A percentile compares a stretch with the other conserved stretches of the same genome.
phyloP scores from a whole-genome alignment of 2,113 vertebrate species.

The Salvelinus namaycush region DNA sequence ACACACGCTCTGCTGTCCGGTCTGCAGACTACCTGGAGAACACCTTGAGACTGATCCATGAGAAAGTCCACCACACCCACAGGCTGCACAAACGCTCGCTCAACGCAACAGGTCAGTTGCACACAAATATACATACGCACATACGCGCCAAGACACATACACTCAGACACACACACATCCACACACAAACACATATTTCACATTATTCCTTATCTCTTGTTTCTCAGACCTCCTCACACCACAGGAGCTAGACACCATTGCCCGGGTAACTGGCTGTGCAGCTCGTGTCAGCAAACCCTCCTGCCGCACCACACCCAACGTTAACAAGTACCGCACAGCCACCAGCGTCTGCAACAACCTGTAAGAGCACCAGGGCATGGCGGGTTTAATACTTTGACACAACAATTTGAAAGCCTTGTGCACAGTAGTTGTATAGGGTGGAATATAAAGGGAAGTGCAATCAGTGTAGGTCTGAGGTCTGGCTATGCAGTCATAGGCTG shows the following conservation, averaged over 20 bases:
- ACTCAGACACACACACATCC: not conserved
- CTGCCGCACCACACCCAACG: constrained; percentile 48
- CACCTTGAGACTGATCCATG: constrained; percentile 78
- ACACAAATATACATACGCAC: not conserved
- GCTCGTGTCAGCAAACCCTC: constrained; percentile 60
- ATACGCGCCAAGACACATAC: too few species aligned
- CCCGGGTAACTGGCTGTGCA: constrained; percentile 75
- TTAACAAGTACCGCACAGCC: constrained; percentile 72
- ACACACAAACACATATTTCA: too few species aligned
- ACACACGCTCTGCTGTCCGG: constrained; percentile 67
- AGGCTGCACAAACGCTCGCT: constrained; percentile 67
- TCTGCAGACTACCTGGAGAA: constrained; percentile 84
- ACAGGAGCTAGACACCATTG: constrained; percentile 70
- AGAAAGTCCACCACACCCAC: constrained; percentile 65
- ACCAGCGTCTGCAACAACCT: constrained; percentile 86
- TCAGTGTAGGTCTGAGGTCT: not conserved
- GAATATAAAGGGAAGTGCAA: not conserved
- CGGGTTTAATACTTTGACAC: not conserved
- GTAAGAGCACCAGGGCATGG: constrained; percentile 53
- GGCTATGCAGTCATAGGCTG: constrained; percentile 12
- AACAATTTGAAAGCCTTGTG: not conserved
- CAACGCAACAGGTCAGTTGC: constrained; percentile 80
- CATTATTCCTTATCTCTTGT: not conserved
- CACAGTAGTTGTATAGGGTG: not conserved
- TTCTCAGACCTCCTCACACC: constrained; percentile 77